A percentile compares a stretch with the other conserved stretches of the same genome.
phyloP scores from a whole-genome alignment of 2,113 vertebrate species.

The Pseudorectes ferrugineus region DNA sequence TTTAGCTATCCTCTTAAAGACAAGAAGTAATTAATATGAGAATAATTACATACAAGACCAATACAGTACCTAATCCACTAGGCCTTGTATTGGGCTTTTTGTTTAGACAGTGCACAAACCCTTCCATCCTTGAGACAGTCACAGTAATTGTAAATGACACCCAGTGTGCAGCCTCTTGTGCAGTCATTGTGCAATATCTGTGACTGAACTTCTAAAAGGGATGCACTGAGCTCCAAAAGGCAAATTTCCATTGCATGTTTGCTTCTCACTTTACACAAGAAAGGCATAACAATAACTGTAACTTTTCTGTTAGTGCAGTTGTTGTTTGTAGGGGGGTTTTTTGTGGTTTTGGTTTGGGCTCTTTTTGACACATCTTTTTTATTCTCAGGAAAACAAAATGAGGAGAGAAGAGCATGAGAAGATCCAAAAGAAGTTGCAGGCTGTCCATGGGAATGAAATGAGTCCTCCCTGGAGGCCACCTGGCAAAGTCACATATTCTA shows the following conservation, averaged over 20 bases:
- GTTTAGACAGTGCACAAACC: neutral
- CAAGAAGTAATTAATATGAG: neutral
- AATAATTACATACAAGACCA: neutral
- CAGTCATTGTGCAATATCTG: neutral
- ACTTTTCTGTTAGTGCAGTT: neutral
- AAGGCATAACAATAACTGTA: neutral
- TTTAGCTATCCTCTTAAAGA: neutral
- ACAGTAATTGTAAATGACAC: neutral
- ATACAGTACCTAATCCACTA: neutral
- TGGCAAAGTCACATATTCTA: conserved; percentile 79
- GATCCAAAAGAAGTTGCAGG: conserved; percentile 73
- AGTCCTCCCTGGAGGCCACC: conserved; percentile 89
- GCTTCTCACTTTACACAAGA: neutral
- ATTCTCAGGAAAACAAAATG: conserved; percentile 82
- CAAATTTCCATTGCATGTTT: neutral
- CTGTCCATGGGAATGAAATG: conserved; percentile 61
- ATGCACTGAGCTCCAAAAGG: neutral
- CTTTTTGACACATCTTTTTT: neutral
- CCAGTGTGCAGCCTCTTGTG: neutral
- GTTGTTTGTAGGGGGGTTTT: neutral
- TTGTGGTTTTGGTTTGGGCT: neutral
- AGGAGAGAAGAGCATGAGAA: conserved; percentile 73
- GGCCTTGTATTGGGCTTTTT: neutral
- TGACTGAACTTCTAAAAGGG: neutral
- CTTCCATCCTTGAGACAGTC: neutral